phyloP scores from a whole-genome alignment of 1,140 invertebrate genomes.

The Maniola jurtina region DNA sequence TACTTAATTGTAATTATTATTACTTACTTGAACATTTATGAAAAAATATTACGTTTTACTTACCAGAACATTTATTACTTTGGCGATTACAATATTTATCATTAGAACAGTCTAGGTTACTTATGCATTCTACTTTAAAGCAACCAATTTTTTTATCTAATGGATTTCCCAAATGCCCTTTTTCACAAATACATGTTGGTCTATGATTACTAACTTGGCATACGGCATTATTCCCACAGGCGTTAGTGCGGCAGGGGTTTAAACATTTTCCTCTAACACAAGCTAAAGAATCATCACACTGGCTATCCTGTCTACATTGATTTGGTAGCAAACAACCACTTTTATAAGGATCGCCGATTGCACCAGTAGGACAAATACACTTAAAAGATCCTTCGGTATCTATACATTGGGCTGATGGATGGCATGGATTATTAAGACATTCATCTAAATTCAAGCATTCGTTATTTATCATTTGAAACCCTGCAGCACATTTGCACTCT shows the following conservation, averaged over 20 bases:
- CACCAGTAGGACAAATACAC: slow-evolving; percentile 87
- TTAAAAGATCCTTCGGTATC: slow-evolving; percentile 90
- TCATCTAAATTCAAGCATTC: slow-evolving; percentile 89
- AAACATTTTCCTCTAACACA: slow-evolving; percentile 87
- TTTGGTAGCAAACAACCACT: slow-evolving; percentile 86
- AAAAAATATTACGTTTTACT: slow-evolving; percentile 14
- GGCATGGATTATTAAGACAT: slow-evolving; percentile 89
- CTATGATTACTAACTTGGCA: slow-evolving; percentile 86
- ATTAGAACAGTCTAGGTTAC: slow-evolving; percentile 85
- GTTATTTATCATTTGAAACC: slow-evolving; percentile 84
- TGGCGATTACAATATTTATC: slow-evolving; percentile 87
- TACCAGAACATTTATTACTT: slow-evolving; percentile 88
- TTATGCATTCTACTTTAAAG: slow-evolving; percentile 91
- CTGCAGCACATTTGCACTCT: slow-evolving; percentile 87
- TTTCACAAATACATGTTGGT: slow-evolving; percentile 85
- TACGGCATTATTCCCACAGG: slow-evolving; percentile 86
- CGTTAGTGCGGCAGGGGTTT: slow-evolving; percentile 84
- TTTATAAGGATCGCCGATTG: slow-evolving; percentile 87
- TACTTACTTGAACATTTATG: too few relatives aligned
- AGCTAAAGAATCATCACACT: slow-evolving; percentile 86
- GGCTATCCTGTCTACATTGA: slow-evolving; percentile 83
- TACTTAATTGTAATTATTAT: background rate
- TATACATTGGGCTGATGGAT: slow-evolving; percentile 86
- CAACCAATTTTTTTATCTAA: slow-evolving; percentile 85
- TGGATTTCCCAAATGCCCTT: slow-evolving; percentile 89